Evolutionary conservation across 2,888 invertebrate species (phyloP).

Genomic region (Macropis europaea): DNA sequence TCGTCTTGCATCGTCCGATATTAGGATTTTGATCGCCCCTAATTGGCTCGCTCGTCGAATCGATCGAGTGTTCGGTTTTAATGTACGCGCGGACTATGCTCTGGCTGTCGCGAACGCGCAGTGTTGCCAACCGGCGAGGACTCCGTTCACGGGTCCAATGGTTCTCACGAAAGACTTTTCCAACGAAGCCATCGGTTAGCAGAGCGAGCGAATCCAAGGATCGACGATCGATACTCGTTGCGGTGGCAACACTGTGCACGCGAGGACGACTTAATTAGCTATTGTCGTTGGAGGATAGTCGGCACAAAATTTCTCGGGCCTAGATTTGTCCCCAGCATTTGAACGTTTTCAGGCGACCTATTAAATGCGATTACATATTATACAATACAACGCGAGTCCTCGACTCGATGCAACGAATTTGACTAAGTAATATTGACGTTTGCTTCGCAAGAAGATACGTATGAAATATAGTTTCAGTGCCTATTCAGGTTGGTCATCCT

Average conservation of each 20-base stretch:
- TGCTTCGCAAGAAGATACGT: slow-evolving; percentile 51
- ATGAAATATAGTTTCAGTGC: slow-evolving; percentile 56
- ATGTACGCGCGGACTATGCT: slow-evolving; percentile 40
- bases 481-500: slow-evolving; percentile 34
- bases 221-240: not conserved
- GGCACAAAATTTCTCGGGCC: slow-evolving; percentile 39
- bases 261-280: slow-evolving; percentile 35
- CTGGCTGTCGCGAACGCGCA: slow-evolving; percentile 30
- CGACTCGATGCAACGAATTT: slow-evolving; percentile 52
- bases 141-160: not conserved
- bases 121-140: slow-evolving; percentile 23
- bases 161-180: not conserved
- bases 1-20: slow-evolving; percentile 7
- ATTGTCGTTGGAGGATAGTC: slow-evolving; percentile 35
- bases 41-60: slow-evolving; percentile 63
- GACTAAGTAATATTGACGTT: slow-evolving; percentile 62
- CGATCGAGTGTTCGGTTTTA: slow-evolving; percentile 58
- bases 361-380: slow-evolving; percentile 51
- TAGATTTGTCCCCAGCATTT: slow-evolving; percentile 35
- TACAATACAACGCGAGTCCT: slow-evolving; percentile 43
- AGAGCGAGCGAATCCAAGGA: not conserved
- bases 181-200: too few relatives aligned
- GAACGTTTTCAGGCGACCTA: slow-evolving; percentile 53
- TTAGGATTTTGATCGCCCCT: slow-evolving; percentile 47
- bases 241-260: slow-evolving; percentile 33